A percentile compares a stretch with the other conserved stretches of the same genome.
Evolutionary conservation across 2,888 invertebrate species (phyloP).

Genomic region (Drosophila phalerata): DNA sequence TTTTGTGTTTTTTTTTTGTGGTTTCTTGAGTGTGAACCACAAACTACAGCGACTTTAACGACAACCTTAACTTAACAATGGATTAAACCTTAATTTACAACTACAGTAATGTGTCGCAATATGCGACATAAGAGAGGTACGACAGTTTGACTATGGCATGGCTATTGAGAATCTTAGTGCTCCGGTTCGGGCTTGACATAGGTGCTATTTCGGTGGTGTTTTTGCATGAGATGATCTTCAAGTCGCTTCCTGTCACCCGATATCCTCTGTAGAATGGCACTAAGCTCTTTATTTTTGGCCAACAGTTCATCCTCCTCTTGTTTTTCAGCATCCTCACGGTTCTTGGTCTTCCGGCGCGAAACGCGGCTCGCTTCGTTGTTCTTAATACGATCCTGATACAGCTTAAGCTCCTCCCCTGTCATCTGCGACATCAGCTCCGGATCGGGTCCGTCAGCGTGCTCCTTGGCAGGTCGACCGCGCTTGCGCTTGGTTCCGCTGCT

Average conservation of each 20-base stretch:
- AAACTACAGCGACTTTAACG: slow-evolving; percentile 55
- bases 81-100: slow-evolving; percentile 30
- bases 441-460: slow-evolving; percentile 83
- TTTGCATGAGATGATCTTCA: slow-evolving; percentile 26
- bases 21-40: slow-evolving; percentile 26
- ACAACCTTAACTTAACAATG: slow-evolving; percentile 58
- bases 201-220: slow-evolving; percentile 53
- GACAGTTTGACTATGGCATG: slow-evolving; percentile 60
- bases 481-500: slow-evolving; percentile 57
- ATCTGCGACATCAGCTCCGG: slow-evolving; percentile 64
- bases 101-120: slow-evolving; percentile 56
- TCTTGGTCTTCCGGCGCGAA: slow-evolving; percentile 82
- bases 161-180: slow-evolving; percentile 62
- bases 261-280: neutral
- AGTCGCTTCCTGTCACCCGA: neutral
- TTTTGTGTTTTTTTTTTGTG: slow-evolving; percentile 44
- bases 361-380: slow-evolving; percentile 84
- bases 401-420: slow-evolving; percentile 72
- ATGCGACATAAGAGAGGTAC: slow-evolving; percentile 60
- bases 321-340: slow-evolving; percentile 75
- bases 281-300: slow-evolving; percentile 29
- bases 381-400: slow-evolving; percentile 79
- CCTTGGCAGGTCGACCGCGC: slow-evolving; percentile 83
- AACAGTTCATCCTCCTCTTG: slow-evolving; percentile 56
- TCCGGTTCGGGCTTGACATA: slow-evolving; percentile 58